Percentiles rank a stretch among this genome's conserved stretches.
Evolutionary conservation across 2,888 invertebrate genomes (phyloP).

Genomic region (Sphaerophoria taeniata): DNA sequence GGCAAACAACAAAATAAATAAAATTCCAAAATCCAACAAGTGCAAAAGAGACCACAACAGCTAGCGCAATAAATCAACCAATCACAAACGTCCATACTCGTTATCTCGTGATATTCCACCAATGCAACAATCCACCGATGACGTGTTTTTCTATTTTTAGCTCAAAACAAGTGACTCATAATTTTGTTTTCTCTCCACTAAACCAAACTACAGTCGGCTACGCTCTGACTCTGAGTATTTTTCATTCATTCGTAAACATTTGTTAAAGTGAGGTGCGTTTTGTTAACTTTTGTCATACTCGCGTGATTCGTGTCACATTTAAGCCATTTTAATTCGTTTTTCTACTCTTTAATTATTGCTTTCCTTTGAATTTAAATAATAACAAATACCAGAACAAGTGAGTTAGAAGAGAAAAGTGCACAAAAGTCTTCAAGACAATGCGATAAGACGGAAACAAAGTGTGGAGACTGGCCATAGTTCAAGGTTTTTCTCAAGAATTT

Average conservation of each 20-base stretch:
- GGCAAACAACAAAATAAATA: conserved; percentile 54
- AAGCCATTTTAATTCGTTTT: too few species aligned
- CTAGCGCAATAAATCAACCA: conserved; percentile 38
- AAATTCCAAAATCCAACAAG: conserved; percentile 8
- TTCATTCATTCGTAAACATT: conserved; percentile 72
- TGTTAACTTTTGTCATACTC: conserved; percentile 9
- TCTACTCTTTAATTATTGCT: background rate
- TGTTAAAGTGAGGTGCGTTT: conserved; percentile 55
- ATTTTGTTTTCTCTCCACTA: conserved; percentile 59
- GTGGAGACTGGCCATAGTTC: conserved; percentile 51
- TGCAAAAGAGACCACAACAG: conserved; percentile 43
- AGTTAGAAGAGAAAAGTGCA: background rate
- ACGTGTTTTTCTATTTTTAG: conserved; percentile 72
- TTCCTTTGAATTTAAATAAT: background rate
- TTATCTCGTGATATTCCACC: conserved; percentile 67
- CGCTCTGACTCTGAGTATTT: conserved; percentile 46
- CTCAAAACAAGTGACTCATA: conserved; percentile 58
- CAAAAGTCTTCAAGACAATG: background rate
- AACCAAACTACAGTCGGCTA: conserved; percentile 36
- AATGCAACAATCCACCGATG: conserved; percentile 57
- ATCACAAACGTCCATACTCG: conserved; percentile 27
- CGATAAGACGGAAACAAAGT: conserved; percentile 37
- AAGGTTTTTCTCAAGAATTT: conserved; percentile 52
- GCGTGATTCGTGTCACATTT: conserved; percentile 20
- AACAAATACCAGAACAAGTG: background rate